phyloP scores from a whole-genome alignment of 2,113 vertebrate genomes.

The Paramisgurnus dabryanus region DNA sequence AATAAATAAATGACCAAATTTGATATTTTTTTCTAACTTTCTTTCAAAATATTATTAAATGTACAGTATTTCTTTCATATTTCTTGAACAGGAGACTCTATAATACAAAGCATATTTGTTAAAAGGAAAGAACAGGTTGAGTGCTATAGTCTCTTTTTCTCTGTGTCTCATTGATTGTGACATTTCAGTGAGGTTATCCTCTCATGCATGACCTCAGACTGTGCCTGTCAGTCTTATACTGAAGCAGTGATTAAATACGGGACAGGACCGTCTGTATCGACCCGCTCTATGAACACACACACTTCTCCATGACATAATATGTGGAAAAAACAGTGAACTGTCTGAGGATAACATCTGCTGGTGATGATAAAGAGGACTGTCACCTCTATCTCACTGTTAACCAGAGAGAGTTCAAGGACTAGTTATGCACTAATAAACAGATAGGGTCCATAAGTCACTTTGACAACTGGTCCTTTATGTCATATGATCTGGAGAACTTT shows the following conservation, averaged over 20 bases:
- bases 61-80: too few relatives aligned
- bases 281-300: constrained; percentile 20
- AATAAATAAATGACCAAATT: too few relatives aligned
- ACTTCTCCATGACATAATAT: constrained; percentile 6
- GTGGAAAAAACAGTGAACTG: not conserved
- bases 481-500: not conserved
- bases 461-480: constrained; percentile 12
- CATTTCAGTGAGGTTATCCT: constrained; percentile 31
- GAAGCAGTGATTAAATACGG: constrained; percentile 38
- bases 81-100: not conserved
- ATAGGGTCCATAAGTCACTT: not conserved
- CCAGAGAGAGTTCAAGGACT: constrained; percentile 18
- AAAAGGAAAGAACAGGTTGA: not conserved
- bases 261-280: constrained; percentile 8
- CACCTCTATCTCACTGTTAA: not conserved
- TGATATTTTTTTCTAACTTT: too few relatives aligned
- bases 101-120: constrained; percentile 4
- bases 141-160: not conserved
- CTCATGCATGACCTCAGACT: constrained; percentile 31
- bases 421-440: constrained; percentile 16
- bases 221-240: constrained; percentile 33
- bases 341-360: constrained; percentile 14
- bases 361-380: constrained; percentile 16
- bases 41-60: too few relatives aligned
- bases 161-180: constrained; percentile 27